Evolutionary conservation across 2,797 vertebrate genomes (phyloP), one percentile per base, ranked within the genome.

Genomic region (Bryconaethiops microstoma): DNA sequence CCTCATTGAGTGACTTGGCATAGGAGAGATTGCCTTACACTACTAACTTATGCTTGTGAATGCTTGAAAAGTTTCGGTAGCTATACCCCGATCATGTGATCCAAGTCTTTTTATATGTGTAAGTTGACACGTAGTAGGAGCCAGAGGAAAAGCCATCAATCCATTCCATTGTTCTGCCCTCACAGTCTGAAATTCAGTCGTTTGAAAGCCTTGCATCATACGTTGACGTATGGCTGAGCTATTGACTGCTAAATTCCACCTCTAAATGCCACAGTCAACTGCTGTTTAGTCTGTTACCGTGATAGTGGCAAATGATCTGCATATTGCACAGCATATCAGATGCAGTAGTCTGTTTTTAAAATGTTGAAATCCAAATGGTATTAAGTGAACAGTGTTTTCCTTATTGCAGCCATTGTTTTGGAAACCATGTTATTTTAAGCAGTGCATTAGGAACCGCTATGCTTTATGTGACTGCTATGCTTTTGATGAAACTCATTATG

Each of bases 71-170:
- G 86, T 83, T 85, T 80, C 82, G 73, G 86, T 87, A 87, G 86
- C 88, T 86, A 83, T 71, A 63, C 83, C 76, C 73, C 81, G 88
- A 87, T 87, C 88, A 83, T 73, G 85, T 86, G 81, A 83, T 83
- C 74, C 59, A 64, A 10, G 83, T 85, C 88, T 92, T 92, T 92
- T 91, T 92, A 89, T 89, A 87, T 89, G 83, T 86, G 92, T 86
- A 94, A 93, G 62, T n/a, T 83, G 90, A 93, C 84, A 87, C 70
- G 88, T 89, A 62, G 91, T 86, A 87, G 87, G 87, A 87, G 85
- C 83, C 72, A 87, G 86, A 84, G 88, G 81, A 84, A 86, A 82
- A 85, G 87, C 87, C 21, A 79, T 85, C 89, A 76, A 87, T 90
- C 86, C 82, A 76, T 90, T 91, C 90, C 88, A 85, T 91, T 91